Conservation (phyloP, 2,797 vertebrate species). For the Lithobates sylvaticus region DNA sequence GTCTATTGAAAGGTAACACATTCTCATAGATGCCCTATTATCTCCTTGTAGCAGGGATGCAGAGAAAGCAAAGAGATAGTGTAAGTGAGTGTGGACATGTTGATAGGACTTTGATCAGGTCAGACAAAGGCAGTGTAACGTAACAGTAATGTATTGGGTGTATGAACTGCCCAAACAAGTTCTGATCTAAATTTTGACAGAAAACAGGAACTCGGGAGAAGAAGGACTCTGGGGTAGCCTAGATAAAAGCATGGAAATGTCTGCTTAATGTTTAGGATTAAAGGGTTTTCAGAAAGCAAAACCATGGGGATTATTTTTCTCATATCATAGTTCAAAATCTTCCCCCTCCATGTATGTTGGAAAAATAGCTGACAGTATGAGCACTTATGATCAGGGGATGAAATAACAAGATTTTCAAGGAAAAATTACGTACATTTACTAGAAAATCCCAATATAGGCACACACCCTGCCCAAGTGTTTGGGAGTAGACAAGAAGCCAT, state of each 20-base stretch:
- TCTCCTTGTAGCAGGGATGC: constrained; percentile 39
- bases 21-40: constrained; percentile 33
- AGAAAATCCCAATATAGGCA: constrained; percentile 17
- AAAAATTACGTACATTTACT: constrained; percentile 23
- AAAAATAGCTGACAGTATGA: constrained; percentile 38
- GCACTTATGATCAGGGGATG: constrained; percentile 24
- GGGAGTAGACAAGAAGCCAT: constrained; percentile 14
- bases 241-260: constrained; percentile 52
- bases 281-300: constrained; percentile 33
- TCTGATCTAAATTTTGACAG: constrained; percentile 28
- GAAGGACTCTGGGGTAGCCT: constrained; percentile 12
- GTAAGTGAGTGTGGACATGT: constrained; percentile 55
- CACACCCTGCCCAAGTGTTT: not conserved
- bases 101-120: constrained; percentile 47
- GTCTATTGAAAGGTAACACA: constrained; percentile 37
- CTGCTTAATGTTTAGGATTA: constrained; percentile 54
- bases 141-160: constrained; percentile 37
- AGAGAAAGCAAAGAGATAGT: constrained; percentile 47
- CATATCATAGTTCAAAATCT: constrained; percentile 36
- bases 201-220: constrained; percentile 23
- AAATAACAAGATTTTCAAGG: constrained; percentile 25
- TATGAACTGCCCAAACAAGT: constrained; percentile 27
- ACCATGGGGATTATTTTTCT: constrained; percentile 11
- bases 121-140: constrained; percentile 32
- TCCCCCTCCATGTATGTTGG: constrained; percentile 13